Base-by-base conservation (phyloP, 1,140 invertebrate genomes). In the Papilio xuthus region DNA sequence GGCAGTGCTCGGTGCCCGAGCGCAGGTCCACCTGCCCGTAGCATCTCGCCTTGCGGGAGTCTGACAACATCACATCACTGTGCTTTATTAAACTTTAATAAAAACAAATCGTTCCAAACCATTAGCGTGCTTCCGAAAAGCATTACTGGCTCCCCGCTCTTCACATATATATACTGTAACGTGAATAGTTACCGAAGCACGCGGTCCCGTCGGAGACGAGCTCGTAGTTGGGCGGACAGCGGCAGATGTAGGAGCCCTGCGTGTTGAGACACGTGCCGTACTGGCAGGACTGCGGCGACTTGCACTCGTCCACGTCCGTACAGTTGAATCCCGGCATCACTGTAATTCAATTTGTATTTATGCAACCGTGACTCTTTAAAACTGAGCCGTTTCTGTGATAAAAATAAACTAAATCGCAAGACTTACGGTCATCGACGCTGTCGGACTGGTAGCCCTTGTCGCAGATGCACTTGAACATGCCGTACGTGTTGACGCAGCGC, bases 401-500 rank as follows among this genome's bases (percentile, higher is more conserved):
- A 80, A 10, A 73, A 60, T 41, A 10, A 53, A 37, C 26, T 67
- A n/a, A 15, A 13, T 78, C 9, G 18, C 15, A 3, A 20, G 28
- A 90, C 90, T 91, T 76, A 94, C 95, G 93, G 85, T 98, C 91
- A 67, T 93, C 91, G n/a, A 93, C 85, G 80, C 90, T 92, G 75
- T 93, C 97, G 1, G 98, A 94, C 85, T 97, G 96, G 90, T 97
- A 98, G 0, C 97, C 97, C 85, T 97, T 96, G 87, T 97, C 95
- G 88, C 98, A 98, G 80, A 97, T 96, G 89, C 97, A 98, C 67
- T 96, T 95, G 91, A 98, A 98, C 95, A 97, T 97, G 18, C 98
- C 98, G 89, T 97, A 97, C 2, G 97, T 96, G 90, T 99, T 99
- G 86, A 97, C 97, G 93, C 98, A 98, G 80, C 95, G 95, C 0